Evolutionary conservation across 2,113 vertebrate genomes (phyloP), one percentile per base, ranked within the genome.

Genomic region (Vulpes lagopus): DNA sequence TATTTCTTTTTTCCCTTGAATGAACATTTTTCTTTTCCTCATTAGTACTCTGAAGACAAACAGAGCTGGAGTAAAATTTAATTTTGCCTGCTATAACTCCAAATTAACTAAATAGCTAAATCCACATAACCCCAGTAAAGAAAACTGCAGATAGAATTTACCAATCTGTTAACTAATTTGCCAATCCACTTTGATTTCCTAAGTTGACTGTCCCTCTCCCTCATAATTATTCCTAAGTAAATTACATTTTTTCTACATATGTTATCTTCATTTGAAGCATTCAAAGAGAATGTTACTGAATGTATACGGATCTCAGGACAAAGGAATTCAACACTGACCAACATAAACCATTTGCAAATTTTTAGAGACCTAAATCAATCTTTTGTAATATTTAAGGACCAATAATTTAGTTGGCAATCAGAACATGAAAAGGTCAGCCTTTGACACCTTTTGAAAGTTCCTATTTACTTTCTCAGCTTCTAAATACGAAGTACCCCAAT

Each of bases 21-120:
- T 51, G 25, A 83, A 20, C 5, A 87, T 67, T 82, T 95, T 94
- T 67, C 74, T 78, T 82, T 92, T 95, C 65, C 65, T 82, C 51
- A 62, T 86, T 82, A 90, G 51, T 65, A 76, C 32, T 94, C 27
- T 76, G 16, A 94, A 94, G 35, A 91, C 57, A 92, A 60, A 91
- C 38, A 89, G 65, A 67, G 11, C 11, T 87, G 20, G 25, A 69
- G 25, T 82, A 94, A 55, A 76, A 60, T 67, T 85, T 82, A 97
- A 95, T 55, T 76, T 43, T 76, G 16, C 5, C n/a, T 57, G 11
- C 38, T 62, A 67, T 32, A 60, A 95, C 81, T 60, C 6, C 82
- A 67, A 90, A 76, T 73, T 86, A 90, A 89, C n/a, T n/a, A 76
- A 88, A 62, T 60, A 69, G 32, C 38, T 76, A 22, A 82, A 91